phyloP scores from a whole-genome alignment of 2,888 invertebrate genomes.

The Erannis defoliaria region DNA sequence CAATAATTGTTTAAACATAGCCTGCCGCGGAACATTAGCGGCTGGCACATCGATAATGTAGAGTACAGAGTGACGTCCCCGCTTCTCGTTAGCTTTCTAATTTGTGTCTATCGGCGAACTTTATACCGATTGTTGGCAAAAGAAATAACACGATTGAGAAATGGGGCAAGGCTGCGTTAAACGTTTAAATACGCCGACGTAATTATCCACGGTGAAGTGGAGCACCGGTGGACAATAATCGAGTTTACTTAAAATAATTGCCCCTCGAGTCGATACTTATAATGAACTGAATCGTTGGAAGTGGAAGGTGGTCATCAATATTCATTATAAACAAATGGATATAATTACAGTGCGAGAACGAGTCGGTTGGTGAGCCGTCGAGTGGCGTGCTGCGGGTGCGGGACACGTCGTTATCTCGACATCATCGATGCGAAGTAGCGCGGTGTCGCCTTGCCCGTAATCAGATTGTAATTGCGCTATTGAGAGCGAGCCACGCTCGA shows the following conservation, averaged over 20 bases:
- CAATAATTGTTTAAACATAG: slow-evolving; percentile 84
- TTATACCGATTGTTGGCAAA: slow-evolving; percentile 50
- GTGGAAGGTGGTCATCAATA: slow-evolving; percentile 75
- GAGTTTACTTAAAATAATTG: slow-evolving; percentile 78
- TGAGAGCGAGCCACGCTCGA: slow-evolving; percentile 63
- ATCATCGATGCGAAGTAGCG: slow-evolving; percentile 58
- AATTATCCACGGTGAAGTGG: slow-evolving; percentile 61
- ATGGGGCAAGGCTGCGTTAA: slow-evolving; percentile 56
- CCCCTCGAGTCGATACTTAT: slow-evolving; percentile 69
- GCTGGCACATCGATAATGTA: slow-evolving; percentile 76
- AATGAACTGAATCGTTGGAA: slow-evolving; percentile 69
- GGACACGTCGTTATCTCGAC: slow-evolving; percentile 78
- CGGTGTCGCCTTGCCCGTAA: slow-evolving; percentile 69
- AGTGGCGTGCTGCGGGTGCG: slow-evolving; percentile 66
- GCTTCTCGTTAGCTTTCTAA: slow-evolving; percentile 69
- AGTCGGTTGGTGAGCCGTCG: slow-evolving; percentile 73
- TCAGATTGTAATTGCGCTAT: slow-evolving; percentile 78
- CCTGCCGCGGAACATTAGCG: slow-evolving; percentile 73
- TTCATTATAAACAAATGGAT: slow-evolving; percentile 84
- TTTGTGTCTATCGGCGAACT: slow-evolving; percentile 51
- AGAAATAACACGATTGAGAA: slow-evolving; percentile 50
- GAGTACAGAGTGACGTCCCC: slow-evolving; percentile 57
- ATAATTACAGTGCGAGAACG: slow-evolving; percentile 80
- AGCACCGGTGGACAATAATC: slow-evolving; percentile 67
- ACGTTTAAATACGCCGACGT: slow-evolving; percentile 57